Conservation (phyloP, 35 echinoderm and acorn worm genomes). For the Antedon bifida region DNA sequence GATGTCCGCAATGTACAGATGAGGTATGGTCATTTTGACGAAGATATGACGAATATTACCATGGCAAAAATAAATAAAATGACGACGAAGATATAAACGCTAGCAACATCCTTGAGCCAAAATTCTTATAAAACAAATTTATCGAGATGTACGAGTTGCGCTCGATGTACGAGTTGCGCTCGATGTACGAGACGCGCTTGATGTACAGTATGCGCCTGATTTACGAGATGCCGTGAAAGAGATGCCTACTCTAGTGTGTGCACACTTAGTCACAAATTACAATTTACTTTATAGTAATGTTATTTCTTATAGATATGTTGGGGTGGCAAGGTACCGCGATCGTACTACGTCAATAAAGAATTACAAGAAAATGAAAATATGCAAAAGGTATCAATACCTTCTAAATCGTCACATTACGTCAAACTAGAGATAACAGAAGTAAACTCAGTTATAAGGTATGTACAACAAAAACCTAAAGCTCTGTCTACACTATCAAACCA, state of each 20-base stretch:
- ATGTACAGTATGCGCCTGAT: too few species aligned
- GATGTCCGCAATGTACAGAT: constrained; percentile 12
- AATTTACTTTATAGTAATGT: too few species aligned
- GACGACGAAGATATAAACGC: neutral
- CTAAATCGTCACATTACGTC: neutral
- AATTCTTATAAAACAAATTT: too few species aligned
- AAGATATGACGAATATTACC: neutral
- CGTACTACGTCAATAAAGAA: constrained; percentile 24
- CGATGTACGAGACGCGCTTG: too few species aligned
- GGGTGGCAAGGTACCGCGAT: constrained; percentile 22
- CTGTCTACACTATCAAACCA: too few species aligned
- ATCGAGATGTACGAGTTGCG: too few species aligned
- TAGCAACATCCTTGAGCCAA: neutral
- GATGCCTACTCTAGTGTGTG: too few species aligned
- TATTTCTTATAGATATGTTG: constrained; percentile 19
- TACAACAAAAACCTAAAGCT: too few species aligned
- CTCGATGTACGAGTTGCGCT: too few species aligned
- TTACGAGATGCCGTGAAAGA: too few species aligned
- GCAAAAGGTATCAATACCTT: neutral
- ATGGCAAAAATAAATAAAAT: neutral
- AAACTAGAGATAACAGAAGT: neutral
- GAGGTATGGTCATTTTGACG: constrained; percentile 1
- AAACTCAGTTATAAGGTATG: constrained; percentile 10
- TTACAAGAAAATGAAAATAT: neutral
- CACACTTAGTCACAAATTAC: too few species aligned